Conservation (phyloP, 2,888 invertebrate genomes). For the Dicyrtoma fusca region DNA sequence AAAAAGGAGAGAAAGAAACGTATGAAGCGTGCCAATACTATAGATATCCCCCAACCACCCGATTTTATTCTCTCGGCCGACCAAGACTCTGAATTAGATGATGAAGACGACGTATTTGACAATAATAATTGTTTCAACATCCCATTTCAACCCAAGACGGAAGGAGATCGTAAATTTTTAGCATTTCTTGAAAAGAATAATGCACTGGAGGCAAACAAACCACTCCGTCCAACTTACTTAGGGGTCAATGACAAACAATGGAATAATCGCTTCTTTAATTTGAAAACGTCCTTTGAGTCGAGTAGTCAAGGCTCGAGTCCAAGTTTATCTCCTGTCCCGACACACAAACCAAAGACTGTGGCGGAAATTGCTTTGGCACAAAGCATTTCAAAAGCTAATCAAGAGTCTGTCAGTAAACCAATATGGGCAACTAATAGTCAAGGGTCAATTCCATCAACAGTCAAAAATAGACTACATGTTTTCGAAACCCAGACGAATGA, state of each 20-base stretch:
- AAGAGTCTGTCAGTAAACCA: slow-evolving; percentile 31
- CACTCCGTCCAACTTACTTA: slow-evolving; percentile 58
- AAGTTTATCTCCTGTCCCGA: slow-evolving; percentile 50
- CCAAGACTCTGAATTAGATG: slow-evolving; percentile 60
- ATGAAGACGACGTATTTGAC: slow-evolving; percentile 59
- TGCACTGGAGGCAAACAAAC: slow-evolving; percentile 26
- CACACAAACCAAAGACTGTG: slow-evolving; percentile 21
- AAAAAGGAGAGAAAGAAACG: slow-evolving; percentile 69
- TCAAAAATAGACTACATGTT: slow-evolving; percentile 54
- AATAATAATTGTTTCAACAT: neutral
- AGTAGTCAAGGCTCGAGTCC: slow-evolving; percentile 56
- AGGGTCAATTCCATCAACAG: slow-evolving; percentile 45
- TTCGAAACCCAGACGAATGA: slow-evolving; percentile 44
- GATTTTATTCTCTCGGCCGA: slow-evolving; percentile 60
- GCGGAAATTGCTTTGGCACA: slow-evolving; percentile 32
- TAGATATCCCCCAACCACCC: slow-evolving; percentile 78
- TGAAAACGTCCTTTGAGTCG: slow-evolving; percentile 77
- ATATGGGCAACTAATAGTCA: slow-evolving; percentile 34
- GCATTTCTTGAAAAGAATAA: slow-evolving; percentile 79
- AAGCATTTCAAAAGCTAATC: slow-evolving; percentile 10
- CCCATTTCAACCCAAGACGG: slow-evolving; percentile 74
- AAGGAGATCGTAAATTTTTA: slow-evolving; percentile 81
- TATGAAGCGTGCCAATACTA: slow-evolving; percentile 86
- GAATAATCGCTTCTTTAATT: slow-evolving; percentile 80
- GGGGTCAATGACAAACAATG: slow-evolving; percentile 68